Evolutionary conservation across 2,113 vertebrate species (phyloP), one percentile per base, ranked within the genome.

Genomic region (Natator depressus): DNA sequence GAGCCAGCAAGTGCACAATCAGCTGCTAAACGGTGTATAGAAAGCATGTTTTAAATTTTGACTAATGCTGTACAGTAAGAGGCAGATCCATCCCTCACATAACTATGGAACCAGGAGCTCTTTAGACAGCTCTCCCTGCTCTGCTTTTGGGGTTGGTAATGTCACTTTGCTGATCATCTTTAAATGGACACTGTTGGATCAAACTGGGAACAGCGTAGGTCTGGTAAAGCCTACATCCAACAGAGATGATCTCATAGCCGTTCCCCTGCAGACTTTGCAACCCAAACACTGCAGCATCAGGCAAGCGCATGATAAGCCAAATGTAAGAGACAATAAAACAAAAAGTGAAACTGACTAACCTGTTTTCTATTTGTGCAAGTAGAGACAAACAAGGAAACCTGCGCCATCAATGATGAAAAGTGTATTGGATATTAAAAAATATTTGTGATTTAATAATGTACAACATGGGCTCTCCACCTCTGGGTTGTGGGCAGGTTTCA

Each of bases 1-100:
- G 80, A 88, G 96, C 94, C 94, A 94, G 88, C 94, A 95, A 3
- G 88, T 93, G 92, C 90, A 25, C 86, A 97, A 94, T 88, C 95
- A 83, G 55, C 65, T 12, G 31, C 92, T 72, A 57, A 82, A 76
- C 88, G 85, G 84, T 50, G 31, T 80, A 4, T 92, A 82, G 42
- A 88, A 88, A 95, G 93, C 87, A n/a, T 83, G 47, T 62, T 89
- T 53, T 24, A 65, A 47, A 94, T 86, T 92, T 62, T 95, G 89
- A 89, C 95, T 89, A 88, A 95, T 46, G 79, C 81, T 80, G 42
- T n/a, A 46, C 53, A 0, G 90, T 47, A 49, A 93, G 85, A 92
- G 89, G 87, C 91, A 78, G 75, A 78, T 78, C 46, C 75, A 78
- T 25, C 42, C 75, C 75, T 47, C 86, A 1, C 1, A 0, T 12